phyloP scores from a whole-genome alignment of 2,113 vertebrate species.

The Hippolais icterina region DNA sequence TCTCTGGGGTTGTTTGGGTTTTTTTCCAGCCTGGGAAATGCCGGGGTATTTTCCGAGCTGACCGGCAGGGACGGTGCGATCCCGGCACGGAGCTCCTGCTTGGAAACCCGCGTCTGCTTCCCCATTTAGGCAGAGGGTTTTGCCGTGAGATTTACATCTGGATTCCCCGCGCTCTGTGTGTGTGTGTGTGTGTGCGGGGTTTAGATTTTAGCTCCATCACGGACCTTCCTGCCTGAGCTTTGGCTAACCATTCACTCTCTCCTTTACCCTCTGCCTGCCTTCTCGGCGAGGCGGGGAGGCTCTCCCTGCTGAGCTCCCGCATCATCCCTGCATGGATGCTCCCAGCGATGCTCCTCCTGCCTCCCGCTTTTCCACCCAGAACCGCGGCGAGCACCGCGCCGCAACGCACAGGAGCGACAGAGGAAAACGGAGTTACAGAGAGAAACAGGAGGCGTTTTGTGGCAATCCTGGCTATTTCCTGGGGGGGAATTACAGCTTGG shows the following conservation, averaged over 20 bases:
- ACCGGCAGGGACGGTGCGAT: neutral
- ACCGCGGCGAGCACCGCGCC: accelerated
- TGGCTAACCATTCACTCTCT: neutral
- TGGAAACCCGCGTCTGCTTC: accelerated
- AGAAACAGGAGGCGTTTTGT: neutral
- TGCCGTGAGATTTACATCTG: accelerated
- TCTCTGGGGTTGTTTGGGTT: neutral
- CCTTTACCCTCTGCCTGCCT: neutral
- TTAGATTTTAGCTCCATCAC: neutral
- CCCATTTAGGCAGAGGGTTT: neutral
- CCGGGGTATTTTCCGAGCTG: neutral
- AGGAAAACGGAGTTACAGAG: neutral
- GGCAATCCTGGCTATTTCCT: neutral
- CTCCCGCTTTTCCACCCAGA: neutral
- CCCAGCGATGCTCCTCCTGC: neutral
- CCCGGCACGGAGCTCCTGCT: neutral
- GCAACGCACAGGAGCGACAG: accelerated
- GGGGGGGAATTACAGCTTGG: neutral
- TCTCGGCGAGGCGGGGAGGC: neutral
- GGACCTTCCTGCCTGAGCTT: neutral
- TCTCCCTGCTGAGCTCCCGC: neutral
- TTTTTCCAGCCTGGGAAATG: neutral
- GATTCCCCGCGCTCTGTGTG: neutral
- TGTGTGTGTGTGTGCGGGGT: neutral
- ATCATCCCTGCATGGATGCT: neutral